Percentiles rank a stretch among this genome's conserved stretches.
Conservation (phyloP, 2,797 vertebrate genomes). For the Podargus strigoides region DNA sequence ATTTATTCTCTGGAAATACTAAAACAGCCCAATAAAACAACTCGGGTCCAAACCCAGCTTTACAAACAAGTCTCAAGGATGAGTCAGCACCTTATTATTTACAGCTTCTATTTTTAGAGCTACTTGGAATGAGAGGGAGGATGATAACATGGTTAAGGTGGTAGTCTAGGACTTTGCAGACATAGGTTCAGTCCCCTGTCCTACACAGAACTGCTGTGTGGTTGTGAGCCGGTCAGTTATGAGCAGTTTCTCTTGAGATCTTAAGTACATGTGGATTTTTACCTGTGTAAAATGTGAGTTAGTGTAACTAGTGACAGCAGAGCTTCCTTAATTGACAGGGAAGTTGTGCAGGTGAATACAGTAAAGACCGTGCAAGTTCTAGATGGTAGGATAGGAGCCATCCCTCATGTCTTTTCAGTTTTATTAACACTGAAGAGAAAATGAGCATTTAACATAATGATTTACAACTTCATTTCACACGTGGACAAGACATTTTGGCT, state of each 20-base stretch:
- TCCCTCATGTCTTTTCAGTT: not conserved
- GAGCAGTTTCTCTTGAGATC: not conserved
- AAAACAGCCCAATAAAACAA: not conserved
- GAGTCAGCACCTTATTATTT: conserved; percentile 45
- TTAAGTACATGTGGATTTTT: not conserved
- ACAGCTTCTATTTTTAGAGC: conserved; percentile 36
- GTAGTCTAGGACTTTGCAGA: not conserved
- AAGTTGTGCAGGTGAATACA: not conserved
- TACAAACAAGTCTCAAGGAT: not conserved
- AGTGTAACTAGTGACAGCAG: not conserved
- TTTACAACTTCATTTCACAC: not conserved
- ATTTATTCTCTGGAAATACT: not conserved
- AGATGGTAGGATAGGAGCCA: not conserved
- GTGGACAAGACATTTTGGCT: not conserved
- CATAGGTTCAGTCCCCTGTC: not conserved
- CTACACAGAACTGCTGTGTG: not conserved
- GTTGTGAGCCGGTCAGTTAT: not conserved
- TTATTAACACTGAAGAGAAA: not conserved
- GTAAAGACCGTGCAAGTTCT: not conserved
- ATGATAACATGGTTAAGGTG: not conserved
- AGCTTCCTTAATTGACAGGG: not conserved
- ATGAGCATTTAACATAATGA: not conserved
- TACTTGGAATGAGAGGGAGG: not conserved
- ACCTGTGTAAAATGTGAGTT: not conserved
- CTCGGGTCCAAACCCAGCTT: not conserved